phyloP scores from a whole-genome alignment of 2,888 invertebrate genomes.

The Netelia inedita region DNA sequence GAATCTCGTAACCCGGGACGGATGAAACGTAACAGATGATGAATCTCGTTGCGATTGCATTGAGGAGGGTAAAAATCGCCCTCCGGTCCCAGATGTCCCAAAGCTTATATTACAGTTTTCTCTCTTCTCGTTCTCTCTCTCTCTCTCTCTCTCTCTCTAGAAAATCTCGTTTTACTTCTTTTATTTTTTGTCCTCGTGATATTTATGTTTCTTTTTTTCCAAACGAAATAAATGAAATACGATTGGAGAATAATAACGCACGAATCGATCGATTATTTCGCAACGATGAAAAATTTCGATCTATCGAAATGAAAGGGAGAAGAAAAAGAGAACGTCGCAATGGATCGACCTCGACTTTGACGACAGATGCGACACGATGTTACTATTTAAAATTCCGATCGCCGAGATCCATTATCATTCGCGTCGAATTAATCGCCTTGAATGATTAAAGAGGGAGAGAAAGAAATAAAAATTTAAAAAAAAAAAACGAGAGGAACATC shows the following conservation, averaged over 20 bases:
- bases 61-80: slow-evolving; percentile 25
- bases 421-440: slow-evolving; percentile 52
- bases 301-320: neutral
- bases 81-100: slow-evolving; percentile 22
- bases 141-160: neutral
- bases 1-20: neutral
- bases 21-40: slow-evolving; percentile 40
- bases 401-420: slow-evolving; percentile 47
- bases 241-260: neutral
- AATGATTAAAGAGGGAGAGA: slow-evolving; percentile 37
- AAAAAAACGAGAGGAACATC: neutral
- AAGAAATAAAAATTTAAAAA: slow-evolving; percentile 5
- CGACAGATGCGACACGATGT: neutral
- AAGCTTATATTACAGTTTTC: slow-evolving; percentile 25
- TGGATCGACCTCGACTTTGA: neutral
- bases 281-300: neutral
- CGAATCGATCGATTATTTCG: neutral
- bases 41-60: slow-evolving; percentile 42
- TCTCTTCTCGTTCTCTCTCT: neutral
- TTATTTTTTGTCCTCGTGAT: slow-evolving; percentile 16
- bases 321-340: neutral
- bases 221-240: neutral
- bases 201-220: neutral
- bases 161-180: neutral
- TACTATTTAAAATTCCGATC: slow-evolving; percentile 39